These are phyloP conservation scores for Quadroppia sp. DNA, from an alignment of 2,888 invertebrate genomes.

Conservation along the genomic window DNA sequence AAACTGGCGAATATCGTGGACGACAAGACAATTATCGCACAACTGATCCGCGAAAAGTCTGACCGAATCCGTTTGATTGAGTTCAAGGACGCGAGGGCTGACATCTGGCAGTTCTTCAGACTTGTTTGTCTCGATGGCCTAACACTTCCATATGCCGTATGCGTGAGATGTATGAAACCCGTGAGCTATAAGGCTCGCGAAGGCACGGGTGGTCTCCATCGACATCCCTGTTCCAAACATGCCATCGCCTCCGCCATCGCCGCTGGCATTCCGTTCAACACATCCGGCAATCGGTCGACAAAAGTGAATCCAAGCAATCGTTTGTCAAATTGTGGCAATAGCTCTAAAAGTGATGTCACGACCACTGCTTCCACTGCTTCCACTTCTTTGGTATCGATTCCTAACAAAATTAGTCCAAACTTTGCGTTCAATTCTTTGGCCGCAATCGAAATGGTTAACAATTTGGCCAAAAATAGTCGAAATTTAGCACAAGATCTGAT, in stretches of 20 bases:
- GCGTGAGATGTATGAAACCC: conserved; percentile 38
- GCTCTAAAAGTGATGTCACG: background rate
- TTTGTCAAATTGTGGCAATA: background rate
- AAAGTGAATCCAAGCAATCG: background rate
- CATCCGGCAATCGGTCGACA: background rate
- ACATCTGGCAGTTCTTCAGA: conserved; percentile 39
- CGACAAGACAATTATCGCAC: conserved; percentile 36
- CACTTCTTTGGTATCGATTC: background rate
- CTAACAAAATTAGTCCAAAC: conserved; percentile 1
- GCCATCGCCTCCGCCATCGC: conserved; percentile 17
- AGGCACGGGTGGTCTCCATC: conserved; percentile 34
- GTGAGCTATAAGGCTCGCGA: conserved; percentile 33
- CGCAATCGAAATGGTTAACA: conserved; percentile 21
- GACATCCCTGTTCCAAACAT: conserved; percentile 36
- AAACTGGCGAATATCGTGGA: conserved; percentile 31
- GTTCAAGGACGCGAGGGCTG: conserved; percentile 38
- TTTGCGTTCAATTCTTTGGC: conserved; percentile 23
- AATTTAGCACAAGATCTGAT: conserved; percentile 11
- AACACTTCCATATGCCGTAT: conserved; percentile 36
- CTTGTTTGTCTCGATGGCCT: conserved; percentile 28
- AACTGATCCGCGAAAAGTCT: conserved; percentile 23
- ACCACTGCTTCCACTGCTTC: background rate
- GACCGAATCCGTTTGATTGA: conserved; percentile 27
- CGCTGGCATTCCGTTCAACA: background rate
- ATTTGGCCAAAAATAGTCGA: conserved; percentile 23